Conservation (phyloP, 2,113 vertebrate species). For the Nicator chloris region DNA sequence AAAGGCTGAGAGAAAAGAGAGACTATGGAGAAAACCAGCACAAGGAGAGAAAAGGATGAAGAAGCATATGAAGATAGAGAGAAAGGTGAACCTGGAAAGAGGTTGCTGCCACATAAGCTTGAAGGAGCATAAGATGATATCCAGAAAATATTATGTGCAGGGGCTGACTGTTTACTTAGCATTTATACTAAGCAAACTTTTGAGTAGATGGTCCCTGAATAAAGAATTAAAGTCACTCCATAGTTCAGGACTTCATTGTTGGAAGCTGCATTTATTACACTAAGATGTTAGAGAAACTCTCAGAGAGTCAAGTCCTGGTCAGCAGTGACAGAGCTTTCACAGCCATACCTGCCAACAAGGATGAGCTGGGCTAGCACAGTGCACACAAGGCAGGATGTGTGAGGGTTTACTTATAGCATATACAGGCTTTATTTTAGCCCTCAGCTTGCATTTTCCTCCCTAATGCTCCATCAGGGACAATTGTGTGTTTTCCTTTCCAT, state of each 20-base stretch:
- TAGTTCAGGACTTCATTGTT: neutral
- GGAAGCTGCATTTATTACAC: neutral
- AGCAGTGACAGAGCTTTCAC: neutral
- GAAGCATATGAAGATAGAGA: neutral
- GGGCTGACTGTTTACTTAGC: neutral
- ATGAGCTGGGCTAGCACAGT: neutral
- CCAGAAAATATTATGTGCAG: neutral
- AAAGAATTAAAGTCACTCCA: neutral
- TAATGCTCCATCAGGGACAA: neutral
- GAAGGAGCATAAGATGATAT: neutral
- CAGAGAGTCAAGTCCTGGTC: rapidly evolving
- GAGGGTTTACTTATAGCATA: no score
- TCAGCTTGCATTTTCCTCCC: neutral
- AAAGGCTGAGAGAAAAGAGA: neutral
- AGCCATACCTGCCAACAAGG: neutral
- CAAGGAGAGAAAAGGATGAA: neutral
- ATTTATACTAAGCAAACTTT: neutral
- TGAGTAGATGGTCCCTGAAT: neutral
- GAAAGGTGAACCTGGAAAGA: neutral
- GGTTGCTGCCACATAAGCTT: neutral
- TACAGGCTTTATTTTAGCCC: neutral
- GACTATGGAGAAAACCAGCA: neutral
- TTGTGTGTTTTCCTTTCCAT: neutral
- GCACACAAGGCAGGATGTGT: neutral
- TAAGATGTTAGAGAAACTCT: neutral